phyloP scores from a whole-genome alignment of 2,888 invertebrate genomes.

The Pseudococcus jackbeardsleyi region DNA sequence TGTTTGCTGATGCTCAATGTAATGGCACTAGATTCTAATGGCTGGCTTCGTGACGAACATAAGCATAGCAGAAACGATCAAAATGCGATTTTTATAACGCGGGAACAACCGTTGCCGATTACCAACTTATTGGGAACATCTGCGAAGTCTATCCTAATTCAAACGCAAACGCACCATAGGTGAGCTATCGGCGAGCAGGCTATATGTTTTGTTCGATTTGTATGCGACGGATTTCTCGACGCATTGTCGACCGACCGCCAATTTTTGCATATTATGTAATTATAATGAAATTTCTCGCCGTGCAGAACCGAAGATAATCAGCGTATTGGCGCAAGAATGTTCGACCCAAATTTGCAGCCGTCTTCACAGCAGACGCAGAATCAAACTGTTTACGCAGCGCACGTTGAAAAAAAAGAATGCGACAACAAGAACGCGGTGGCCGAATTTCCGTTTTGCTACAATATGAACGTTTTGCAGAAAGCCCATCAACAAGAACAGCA shows the following conservation, averaged over 20 bases:
- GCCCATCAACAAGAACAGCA: constrained; percentile 68
- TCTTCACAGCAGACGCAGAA: constrained; percentile 66
- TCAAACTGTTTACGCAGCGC: constrained; percentile 66
- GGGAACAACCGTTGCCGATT: constrained; percentile 9
- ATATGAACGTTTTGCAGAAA: constrained; percentile 73
- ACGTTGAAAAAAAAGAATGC: constrained; percentile 67
- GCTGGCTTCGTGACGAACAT: constrained; percentile 67
- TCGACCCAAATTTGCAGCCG: constrained; percentile 67
- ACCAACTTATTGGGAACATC: constrained; percentile 52
- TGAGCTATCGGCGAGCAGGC: not conserved
- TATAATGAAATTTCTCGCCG: not conserved
- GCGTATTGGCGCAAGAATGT: constrained; percentile 67
- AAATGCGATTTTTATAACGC: constrained; percentile 51
- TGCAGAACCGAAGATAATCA: constrained; percentile 53
- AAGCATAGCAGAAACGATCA: constrained; percentile 63
- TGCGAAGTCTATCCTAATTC: constrained; percentile 8
- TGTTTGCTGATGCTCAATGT: constrained; percentile 48
- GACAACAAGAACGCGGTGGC: constrained; percentile 69
- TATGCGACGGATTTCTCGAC: too few species aligned
- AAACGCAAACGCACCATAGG: constrained; percentile 40
- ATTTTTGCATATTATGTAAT: too few species aligned
- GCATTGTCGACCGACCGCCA: too few species aligned
- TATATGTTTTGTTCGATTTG: too few species aligned
- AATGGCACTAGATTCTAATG: constrained; percentile 67
- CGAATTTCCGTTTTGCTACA: constrained; percentile 73